phyloP scores from a whole-genome alignment of 2,888 invertebrate genomes.

The Netelia fuscicornis region DNA sequence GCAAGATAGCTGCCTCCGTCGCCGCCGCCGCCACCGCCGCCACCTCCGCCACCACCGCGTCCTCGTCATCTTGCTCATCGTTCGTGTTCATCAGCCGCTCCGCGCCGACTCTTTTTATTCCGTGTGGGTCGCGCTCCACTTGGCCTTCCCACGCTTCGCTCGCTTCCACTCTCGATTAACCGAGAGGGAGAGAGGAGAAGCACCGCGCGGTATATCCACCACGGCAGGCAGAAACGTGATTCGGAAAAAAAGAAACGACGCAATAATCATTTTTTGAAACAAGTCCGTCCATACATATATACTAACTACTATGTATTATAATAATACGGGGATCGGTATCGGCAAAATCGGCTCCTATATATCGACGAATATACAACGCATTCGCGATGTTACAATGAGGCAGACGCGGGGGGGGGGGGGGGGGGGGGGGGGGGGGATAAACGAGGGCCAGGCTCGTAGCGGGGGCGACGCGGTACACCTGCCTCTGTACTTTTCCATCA shows the following conservation, averaged over 20 bases:
- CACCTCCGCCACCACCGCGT: background rate
- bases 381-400: no score
- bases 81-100: background rate
- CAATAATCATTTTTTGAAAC: background rate
- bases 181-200: slow-evolving; percentile 35
- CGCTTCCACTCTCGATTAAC: slow-evolving; percentile 66
- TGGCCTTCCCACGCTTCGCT: slow-evolving; percentile 68
- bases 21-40: background rate
- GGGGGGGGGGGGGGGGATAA: no score
- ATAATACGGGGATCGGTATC: no score
- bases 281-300: no score
- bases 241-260: slow-evolving; percentile 41
- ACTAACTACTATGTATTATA: no score
- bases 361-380: no score
- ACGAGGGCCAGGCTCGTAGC: no score
- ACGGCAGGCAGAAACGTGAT: slow-evolving; percentile 53
- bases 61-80: no score
- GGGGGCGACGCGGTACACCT: slow-evolving; percentile 51
- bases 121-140: slow-evolving; percentile 67
- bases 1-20: background rate
- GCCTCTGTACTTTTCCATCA: slow-evolving; percentile 65
- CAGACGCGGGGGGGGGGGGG: no score
- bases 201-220: slow-evolving; percentile 26
- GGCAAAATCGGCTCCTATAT: no score
- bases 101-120: slow-evolving; percentile 57